Percentiles rank a stretch among this genome's conserved stretches.
Conservation (phyloP, 2,888 invertebrate genomes). For the Elegia similella region DNA sequence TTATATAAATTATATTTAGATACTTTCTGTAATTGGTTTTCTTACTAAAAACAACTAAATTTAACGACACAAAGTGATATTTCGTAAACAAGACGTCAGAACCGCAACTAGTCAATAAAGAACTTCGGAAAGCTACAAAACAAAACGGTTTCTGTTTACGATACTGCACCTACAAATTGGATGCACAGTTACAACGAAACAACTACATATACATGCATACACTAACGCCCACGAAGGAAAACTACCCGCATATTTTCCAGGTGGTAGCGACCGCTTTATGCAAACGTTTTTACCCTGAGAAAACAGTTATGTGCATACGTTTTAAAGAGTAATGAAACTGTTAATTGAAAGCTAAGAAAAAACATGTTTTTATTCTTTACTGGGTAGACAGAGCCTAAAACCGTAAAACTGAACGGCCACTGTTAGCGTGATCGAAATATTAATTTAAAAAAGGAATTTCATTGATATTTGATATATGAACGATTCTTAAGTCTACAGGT, state of each 20-base stretch:
- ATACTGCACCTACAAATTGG: conserved; percentile 9
- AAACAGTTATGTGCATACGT: not conserved
- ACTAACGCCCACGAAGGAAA: conserved; percentile 2
- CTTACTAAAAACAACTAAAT: not conserved
- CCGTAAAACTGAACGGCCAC: too few relatives aligned
- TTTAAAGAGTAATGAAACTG: not conserved
- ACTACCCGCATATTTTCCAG: not conserved
- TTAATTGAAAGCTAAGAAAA: not conserved
- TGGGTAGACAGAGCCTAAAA: too few relatives aligned
- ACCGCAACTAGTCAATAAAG: not conserved
- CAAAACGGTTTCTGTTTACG: conserved; percentile 3
- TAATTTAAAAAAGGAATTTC: too few relatives aligned
- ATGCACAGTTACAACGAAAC: conserved; percentile 2
- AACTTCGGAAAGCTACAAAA: not conserved
- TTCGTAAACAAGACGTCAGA: not conserved
- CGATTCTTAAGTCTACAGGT: too few relatives aligned
- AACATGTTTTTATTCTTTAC: too few relatives aligned
- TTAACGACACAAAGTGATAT: not conserved
- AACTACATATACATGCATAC: conserved; percentile 27
- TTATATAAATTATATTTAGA: not conserved
- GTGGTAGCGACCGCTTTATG: not conserved
- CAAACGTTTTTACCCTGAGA: not conserved
- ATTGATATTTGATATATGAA: too few relatives aligned
- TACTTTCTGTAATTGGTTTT: not conserved
- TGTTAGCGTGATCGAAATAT: too few relatives aligned